Evolutionary conservation across 2,888 invertebrate species (phyloP).

Genomic region (Hymenopus coronatus): DNA sequence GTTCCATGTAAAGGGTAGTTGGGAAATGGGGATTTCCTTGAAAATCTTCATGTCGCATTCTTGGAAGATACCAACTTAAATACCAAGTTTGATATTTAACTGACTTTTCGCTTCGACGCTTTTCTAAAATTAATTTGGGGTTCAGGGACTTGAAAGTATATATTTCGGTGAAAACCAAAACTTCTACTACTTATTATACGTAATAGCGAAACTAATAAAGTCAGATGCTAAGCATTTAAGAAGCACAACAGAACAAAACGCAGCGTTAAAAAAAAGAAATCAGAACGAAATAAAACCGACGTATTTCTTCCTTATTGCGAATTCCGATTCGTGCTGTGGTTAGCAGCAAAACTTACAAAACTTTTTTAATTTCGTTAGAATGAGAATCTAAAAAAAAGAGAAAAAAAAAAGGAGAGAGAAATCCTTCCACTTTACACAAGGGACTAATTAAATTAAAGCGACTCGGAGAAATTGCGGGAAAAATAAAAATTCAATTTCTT

Average conservation of each 20-base stretch:
- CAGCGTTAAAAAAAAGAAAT: too few species aligned
- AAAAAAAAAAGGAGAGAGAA: neutral
- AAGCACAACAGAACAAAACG: neutral
- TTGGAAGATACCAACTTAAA: too few species aligned
- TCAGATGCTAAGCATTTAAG: neutral
- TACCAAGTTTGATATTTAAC: too few species aligned
- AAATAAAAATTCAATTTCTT: neutral
- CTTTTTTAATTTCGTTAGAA: neutral
- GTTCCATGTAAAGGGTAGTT: too few species aligned
- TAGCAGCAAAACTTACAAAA: neutral
- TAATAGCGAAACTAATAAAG: too few species aligned
- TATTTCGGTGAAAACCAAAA: too few species aligned
- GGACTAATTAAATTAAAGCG: neutral
- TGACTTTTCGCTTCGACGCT: too few species aligned
- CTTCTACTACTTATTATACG: too few species aligned
- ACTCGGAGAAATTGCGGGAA: neutral
- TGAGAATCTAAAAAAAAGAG: neutral
- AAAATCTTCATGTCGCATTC: too few species aligned
- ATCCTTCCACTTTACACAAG: neutral
- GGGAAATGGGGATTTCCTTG: too few species aligned
- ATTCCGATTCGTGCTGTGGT: neutral
- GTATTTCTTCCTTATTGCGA: neutral
- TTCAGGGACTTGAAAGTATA: too few species aligned
- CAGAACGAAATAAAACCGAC: neutral
- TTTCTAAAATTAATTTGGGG: too few species aligned